Evolutionary conservation across 2,888 invertebrate species (phyloP).

Genomic region (Brassicogethes aeneus): DNA sequence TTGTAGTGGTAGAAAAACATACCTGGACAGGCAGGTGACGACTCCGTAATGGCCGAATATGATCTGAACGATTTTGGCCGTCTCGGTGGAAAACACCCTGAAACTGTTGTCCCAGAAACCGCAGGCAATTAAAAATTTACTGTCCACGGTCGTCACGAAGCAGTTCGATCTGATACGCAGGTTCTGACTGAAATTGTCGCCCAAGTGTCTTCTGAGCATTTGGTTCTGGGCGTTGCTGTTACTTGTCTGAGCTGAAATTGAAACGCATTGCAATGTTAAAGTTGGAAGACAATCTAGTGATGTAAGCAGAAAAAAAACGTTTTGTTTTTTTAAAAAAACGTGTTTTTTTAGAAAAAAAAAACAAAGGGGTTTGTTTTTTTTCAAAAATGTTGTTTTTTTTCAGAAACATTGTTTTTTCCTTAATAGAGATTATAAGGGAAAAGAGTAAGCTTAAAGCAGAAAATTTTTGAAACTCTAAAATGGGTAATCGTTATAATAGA

Average conservation of each 20-base stretch:
- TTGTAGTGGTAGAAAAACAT: background rate
- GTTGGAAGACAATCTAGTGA: too few species aligned
- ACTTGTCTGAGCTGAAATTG: conserved; percentile 65
- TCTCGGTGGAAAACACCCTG: conserved; percentile 93
- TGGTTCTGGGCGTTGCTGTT: conserved; percentile 69
- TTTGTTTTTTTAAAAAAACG: too few species aligned
- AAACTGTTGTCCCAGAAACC: conserved; percentile 99
- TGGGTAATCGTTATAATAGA: too few species aligned
- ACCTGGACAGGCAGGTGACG: conserved; percentile 90
- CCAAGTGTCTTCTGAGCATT: conserved; percentile 77
- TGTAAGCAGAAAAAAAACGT: too few species aligned
- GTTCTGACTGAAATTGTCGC: conserved; percentile 97
- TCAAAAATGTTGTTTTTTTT: too few species aligned
- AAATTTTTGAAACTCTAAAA: too few species aligned
- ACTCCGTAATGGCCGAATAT: conserved; percentile 99
- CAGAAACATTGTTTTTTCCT: too few species aligned
- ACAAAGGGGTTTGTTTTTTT: too few species aligned
- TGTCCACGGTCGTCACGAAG: conserved; percentile 97
- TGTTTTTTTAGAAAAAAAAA: too few species aligned
- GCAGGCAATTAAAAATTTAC: conserved; percentile 91
- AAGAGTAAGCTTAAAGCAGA: too few species aligned
- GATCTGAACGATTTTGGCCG: conserved; percentile 95
- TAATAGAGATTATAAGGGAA: too few species aligned
- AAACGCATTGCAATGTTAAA: too few species aligned
- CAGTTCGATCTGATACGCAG: conserved; percentile 88